Conservation (phyloP, 2,888 invertebrate genomes). For the Drosophila eohydei region DNA sequence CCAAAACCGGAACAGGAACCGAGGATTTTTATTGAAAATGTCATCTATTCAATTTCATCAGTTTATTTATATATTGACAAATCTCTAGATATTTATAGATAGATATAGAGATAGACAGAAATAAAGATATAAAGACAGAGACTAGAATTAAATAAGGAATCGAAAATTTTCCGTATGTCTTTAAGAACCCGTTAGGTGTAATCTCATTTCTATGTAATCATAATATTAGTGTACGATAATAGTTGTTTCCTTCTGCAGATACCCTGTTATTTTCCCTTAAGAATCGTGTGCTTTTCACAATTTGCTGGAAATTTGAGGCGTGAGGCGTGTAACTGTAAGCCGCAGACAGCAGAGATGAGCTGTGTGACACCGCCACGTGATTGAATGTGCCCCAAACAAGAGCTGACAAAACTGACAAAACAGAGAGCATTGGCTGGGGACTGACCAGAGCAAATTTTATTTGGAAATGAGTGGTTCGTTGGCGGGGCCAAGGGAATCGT, state of each 20-base stretch:
- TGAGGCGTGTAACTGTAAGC: conserved; percentile 49
- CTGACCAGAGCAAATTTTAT: conserved; percentile 74
- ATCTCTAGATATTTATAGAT: not conserved
- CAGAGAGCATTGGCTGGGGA: conserved; percentile 26
- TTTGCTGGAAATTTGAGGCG: conserved; percentile 24
- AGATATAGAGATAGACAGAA: not conserved
- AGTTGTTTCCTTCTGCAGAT: not conserved
- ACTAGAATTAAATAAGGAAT: not conserved
- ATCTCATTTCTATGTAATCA: not conserved
- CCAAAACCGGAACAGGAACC: conserved; percentile 22
- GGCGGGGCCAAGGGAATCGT: conserved; percentile 48
- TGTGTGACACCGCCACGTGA: conserved; percentile 53
- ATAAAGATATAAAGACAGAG: not conserved
- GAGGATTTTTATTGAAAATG: not conserved
- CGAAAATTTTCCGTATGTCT: not conserved
- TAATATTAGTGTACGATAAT: not conserved
- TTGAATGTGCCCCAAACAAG: conserved; percentile 49
- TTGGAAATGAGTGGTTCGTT: conserved; percentile 56
- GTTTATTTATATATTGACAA: not conserved
- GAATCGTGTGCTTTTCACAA: not conserved
- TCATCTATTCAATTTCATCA: not conserved
- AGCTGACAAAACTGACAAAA: conserved; percentile 21
- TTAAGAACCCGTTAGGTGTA: not conserved
- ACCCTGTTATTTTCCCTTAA: not conserved
- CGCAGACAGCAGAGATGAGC: conserved; percentile 28